phyloP scores from a whole-genome alignment of 2,113 vertebrate genomes.

The Ramphastos sulfuratus region DNA sequence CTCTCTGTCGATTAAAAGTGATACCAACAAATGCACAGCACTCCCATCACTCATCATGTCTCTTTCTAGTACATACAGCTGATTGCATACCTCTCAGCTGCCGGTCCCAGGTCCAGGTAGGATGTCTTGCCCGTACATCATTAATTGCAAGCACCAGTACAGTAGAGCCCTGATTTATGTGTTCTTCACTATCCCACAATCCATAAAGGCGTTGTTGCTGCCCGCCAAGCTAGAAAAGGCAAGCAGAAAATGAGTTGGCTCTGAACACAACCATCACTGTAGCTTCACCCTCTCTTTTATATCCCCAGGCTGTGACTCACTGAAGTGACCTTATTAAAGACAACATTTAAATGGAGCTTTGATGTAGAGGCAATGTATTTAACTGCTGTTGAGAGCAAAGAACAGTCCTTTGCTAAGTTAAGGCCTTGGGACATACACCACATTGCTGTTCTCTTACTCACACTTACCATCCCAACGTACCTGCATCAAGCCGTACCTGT shows the following conservation, averaged over 20 bases:
- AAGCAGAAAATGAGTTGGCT: neutral
- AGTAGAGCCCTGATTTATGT: conserved; percentile 69
- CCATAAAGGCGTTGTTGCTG: neutral
- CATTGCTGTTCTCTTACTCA: neutral
- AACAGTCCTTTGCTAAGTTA: neutral
- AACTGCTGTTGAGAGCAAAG: neutral
- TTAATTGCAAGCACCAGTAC: conserved; percentile 69
- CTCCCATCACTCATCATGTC: neutral
- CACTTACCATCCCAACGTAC: conserved; percentile 4
- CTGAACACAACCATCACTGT: neutral
- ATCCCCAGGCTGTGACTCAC: neutral
- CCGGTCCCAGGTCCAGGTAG: conserved; percentile 72
- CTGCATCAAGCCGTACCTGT: conserved; percentile 75
- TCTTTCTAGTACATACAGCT: neutral
- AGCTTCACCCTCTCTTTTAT: neutral
- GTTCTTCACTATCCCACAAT: conserved; percentile 75
- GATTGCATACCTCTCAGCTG: conserved; percentile 73
- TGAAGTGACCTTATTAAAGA: neutral
- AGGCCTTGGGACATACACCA: neutral
- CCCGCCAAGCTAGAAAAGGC: conserved; percentile 60
- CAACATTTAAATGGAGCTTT: neutral
- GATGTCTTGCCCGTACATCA: conserved; percentile 71
- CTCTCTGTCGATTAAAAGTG: neutral
- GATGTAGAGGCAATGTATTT: neutral
- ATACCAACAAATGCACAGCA: neutral